phyloP scores from a whole-genome alignment of 2,888 invertebrate genomes.

The Teleogryllus oceanicus region DNA sequence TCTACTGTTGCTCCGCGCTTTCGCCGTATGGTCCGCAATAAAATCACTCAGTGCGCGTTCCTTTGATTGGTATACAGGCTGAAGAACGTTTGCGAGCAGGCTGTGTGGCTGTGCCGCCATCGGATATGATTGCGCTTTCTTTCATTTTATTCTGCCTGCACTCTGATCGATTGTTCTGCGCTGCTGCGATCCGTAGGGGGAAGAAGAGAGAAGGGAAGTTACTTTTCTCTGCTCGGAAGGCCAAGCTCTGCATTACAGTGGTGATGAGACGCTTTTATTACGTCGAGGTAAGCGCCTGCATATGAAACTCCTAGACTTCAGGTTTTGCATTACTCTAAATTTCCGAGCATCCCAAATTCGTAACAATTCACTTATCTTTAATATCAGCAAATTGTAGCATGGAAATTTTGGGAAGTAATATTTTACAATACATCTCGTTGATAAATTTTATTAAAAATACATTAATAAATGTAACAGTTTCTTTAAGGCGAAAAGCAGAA shows the following conservation, averaged over 20 bases:
- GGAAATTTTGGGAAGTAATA: no score
- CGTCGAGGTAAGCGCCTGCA: background rate
- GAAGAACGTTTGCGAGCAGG: background rate
- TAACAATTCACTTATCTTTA: no score
- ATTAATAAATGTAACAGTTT: no score
- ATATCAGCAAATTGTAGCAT: no score
- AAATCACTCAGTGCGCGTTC: slow-evolving; percentile 8
- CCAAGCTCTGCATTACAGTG: no score
- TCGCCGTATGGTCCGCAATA: slow-evolving; percentile 18
- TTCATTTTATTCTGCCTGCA: background rate
- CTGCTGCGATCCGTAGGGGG: background rate
- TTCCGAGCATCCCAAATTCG: no score
- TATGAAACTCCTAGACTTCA: no score
- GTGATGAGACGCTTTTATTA: background rate
- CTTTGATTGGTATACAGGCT: background rate
- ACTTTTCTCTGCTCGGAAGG: background rate
- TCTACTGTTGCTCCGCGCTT: background rate
- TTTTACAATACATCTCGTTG: no score
- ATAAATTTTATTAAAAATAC: no score
- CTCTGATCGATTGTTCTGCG: background rate
- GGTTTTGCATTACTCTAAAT: no score
- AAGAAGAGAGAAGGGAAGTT: background rate
- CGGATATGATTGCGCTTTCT: background rate
- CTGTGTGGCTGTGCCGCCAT: background rate
- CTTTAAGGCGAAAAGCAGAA: no score